phyloP scores from a whole-genome alignment of 2,113 vertebrate genomes.

The Menura novaehollandiae region DNA sequence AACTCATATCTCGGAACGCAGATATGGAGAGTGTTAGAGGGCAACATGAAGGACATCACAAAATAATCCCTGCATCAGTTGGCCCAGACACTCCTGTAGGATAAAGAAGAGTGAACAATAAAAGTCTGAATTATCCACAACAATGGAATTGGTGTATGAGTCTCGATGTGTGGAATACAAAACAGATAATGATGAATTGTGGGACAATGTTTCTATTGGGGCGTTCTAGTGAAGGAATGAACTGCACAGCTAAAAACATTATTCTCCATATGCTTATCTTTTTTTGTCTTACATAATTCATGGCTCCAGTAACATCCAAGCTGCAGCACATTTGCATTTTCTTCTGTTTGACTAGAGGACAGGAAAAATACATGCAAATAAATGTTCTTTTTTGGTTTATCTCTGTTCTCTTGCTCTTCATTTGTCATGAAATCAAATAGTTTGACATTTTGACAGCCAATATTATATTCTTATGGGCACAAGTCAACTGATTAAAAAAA shows the following conservation, averaged over 20 bases:
- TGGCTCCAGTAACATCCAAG: not conserved
- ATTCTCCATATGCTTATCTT: not conserved
- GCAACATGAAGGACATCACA: not conserved
- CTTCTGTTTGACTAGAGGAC: not conserved
- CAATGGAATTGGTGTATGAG: not conserved
- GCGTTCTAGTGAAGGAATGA: not conserved
- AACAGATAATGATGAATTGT: not conserved
- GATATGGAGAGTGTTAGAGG: not conserved
- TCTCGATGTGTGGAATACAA: not conserved
- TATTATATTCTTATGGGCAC: not conserved
- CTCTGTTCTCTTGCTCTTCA: not conserved
- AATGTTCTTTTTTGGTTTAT: not conserved
- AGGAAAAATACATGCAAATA: constrained; percentile 2
- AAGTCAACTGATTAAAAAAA: not conserved
- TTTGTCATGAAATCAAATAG: constrained; percentile 10
- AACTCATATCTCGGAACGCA: not conserved
- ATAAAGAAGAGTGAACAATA: not conserved
- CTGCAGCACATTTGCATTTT: not conserved
- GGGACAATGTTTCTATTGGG: not conserved
- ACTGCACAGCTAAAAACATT: not conserved
- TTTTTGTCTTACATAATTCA: not conserved
- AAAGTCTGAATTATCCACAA: not conserved
- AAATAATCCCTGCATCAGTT: not conserved
- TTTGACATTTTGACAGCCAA: not conserved
- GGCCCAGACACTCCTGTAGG: not conserved